Evolutionary conservation across 2,888 invertebrate species (phyloP), one percentile per base, ranked within the genome.

Genomic region (Holacanthella duospinosa): DNA sequence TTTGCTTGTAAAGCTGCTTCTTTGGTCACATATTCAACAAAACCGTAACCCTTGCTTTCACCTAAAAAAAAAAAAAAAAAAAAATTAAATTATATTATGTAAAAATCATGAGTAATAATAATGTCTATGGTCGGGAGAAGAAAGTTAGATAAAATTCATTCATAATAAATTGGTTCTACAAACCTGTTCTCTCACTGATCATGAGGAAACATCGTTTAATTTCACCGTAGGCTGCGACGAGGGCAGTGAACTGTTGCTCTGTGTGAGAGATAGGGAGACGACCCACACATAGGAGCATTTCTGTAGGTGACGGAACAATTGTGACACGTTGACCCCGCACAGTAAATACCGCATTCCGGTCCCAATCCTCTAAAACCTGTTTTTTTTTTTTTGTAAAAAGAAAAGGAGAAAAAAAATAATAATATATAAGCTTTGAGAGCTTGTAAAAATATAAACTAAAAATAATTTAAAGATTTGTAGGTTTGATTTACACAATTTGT

Each of bases 11-110:
- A 74, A 2, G 80, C 79, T 59, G 77, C 76, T 67, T 80, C 81
- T 68, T 79, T 78, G 60, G 76, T 78, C 43, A 76, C 74, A 74
- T 79, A 82, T 70, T 81, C 80, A 28, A 82, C 80, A 74, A 82
- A 79, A 1, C 81, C 82, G 74, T 82, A 82, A 19, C 81, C 81
- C 73, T 81, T 81, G 74, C 78, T 80, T 43, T 77, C 75, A 62
- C 79, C 81, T 81, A 21, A 19, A 48, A 57, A 48, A 21, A 54
- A 43, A 59, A 59, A n/a, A 21, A 48, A 48, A 16, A 36, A 16
- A 36, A 36, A 36, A 16, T 36, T 36, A 6, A 36, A 12, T 36
- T 6, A 36, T n/a, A n/a, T n/a, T n/a, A n/a, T n/a, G n/a, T n/a
- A n/a, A n/a, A n/a, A n/a, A n/a, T n/a, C n/a, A n/a, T n/a, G n/a